Percentiles rank a stretch among this genome's conserved stretches.
Conservation (phyloP, 2,888 invertebrate species). For the Fragum fragum region DNA sequence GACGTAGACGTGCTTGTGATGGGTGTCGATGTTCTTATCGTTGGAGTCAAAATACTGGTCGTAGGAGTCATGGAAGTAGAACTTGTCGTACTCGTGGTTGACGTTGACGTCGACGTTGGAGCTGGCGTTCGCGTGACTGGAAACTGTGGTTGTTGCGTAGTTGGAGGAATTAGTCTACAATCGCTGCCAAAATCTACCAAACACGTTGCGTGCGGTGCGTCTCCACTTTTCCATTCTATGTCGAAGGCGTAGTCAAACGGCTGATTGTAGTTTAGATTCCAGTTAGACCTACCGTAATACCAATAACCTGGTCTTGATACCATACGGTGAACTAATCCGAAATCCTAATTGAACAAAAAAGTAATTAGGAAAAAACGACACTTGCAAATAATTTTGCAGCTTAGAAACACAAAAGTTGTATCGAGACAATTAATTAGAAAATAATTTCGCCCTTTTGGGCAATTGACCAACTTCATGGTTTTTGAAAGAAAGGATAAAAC, state of each 20-base stretch:
- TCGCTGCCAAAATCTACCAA: neutral
- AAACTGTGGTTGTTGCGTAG: neutral
- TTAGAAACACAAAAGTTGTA: too few relatives aligned
- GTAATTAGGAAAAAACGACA: too few relatives aligned
- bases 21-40: neutral
- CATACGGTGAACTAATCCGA: neutral
- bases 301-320: neutral
- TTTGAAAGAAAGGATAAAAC: too few relatives aligned
- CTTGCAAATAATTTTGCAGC: too few relatives aligned
- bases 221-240: neutral
- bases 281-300: conserved; percentile 9
- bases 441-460: too few relatives aligned
- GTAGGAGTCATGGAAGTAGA: neutral
- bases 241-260: neutral
- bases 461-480: too few relatives aligned
- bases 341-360: too few relatives aligned
- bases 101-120: neutral
- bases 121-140: neutral
- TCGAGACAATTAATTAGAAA: too few relatives aligned
- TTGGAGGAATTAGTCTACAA: neutral
- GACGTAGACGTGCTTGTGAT: neutral
- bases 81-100: neutral
- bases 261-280: neutral
- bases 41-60: neutral
- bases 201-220: neutral